Evolutionary conservation across 2,797 vertebrate genomes (phyloP).

Genomic region (Champsocephalus esox): DNA sequence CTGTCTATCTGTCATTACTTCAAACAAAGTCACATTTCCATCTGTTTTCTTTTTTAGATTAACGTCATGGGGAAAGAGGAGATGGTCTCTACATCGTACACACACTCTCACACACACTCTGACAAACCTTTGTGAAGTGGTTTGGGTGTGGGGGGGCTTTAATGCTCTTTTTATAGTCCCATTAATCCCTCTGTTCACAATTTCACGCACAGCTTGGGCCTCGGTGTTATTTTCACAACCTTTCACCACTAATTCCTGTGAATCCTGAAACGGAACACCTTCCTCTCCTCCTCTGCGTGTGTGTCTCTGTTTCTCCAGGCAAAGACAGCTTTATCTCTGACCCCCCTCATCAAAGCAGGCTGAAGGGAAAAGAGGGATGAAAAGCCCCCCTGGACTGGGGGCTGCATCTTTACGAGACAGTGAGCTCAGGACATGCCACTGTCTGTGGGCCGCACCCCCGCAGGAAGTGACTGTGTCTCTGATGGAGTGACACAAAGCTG

Average conservation of each 20-base stretch:
- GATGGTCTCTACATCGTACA: not conserved
- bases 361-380: conserved; percentile 28
- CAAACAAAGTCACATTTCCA: too few species aligned
- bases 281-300: conserved; percentile 38
- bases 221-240: conserved; percentile 86
- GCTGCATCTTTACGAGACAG: conserved; percentile 42
- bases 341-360: conserved; percentile 61
- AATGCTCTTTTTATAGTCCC: conserved; percentile 82
- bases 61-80: too few species aligned
- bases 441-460: conserved; percentile 17
- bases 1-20: too few species aligned
- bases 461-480: conserved; percentile 11
- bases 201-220: conserved; percentile 84
- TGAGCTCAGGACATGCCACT: not conserved
- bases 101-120: conserved; percentile 1
- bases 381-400: conserved; percentile 40
- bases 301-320: conserved; percentile 53
- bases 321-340: conserved; percentile 64
- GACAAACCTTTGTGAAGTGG: conserved; percentile 64
- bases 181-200: conserved; percentile 86
- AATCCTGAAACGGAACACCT: conserved; percentile 83
- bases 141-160: conserved; percentile 43
- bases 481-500: conserved; percentile 2
- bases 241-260: conserved; percentile 80
- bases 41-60: too few species aligned